Base-by-base conservation (phyloP, 2,113 vertebrate genomes). In the Bettongia penicillata region DNA sequence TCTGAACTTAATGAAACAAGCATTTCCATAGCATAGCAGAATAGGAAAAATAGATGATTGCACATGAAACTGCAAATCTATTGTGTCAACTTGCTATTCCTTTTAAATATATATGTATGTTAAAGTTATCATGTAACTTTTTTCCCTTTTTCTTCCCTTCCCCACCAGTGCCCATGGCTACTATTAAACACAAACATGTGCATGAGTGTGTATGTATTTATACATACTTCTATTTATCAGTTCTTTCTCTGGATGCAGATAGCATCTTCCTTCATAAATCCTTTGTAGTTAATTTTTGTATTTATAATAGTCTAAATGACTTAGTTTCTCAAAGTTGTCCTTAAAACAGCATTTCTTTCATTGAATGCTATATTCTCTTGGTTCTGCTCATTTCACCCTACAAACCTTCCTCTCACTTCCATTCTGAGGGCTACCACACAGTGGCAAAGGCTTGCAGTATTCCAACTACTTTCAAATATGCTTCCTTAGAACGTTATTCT, bases 401-500 rank as follows among this genome's bases (percentile, higher is more conserved):
- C 37, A 77, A 77, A 77, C n/a, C 68, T 19, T 19, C 19, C 49
- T 22, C 23, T 48, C 19, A 10, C 43, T 53, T 10, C 3, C 22
- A 47, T 89, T 8, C 28, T 31, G 51, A 50, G 47, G 68, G 16
- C 0, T 0, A 43, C 0, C 4, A 19, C 47, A 7, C 0, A 1
- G 26, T 53, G 10, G 43, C 31, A 47, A 3, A n/a, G 0, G 11
- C 49, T 19, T 57, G 10, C 3, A 55, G 48, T 50, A 26, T 92
- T 91, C 61, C 68, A 49, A 28, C 37, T 52, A 22, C 89, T 53
- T 92, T 84, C 37, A 77, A 53, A 25, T 52, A 1, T 49, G 50
- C 37, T 28, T n/a, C 22, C 90, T 53, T 90, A 31, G 23, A 0
- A 90, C 61, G 16, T 43, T 68, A 77, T 77, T 91, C 16, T 37